Conservation (phyloP, 2,888 invertebrate genomes). For the Drosophila hamatofila region DNA sequence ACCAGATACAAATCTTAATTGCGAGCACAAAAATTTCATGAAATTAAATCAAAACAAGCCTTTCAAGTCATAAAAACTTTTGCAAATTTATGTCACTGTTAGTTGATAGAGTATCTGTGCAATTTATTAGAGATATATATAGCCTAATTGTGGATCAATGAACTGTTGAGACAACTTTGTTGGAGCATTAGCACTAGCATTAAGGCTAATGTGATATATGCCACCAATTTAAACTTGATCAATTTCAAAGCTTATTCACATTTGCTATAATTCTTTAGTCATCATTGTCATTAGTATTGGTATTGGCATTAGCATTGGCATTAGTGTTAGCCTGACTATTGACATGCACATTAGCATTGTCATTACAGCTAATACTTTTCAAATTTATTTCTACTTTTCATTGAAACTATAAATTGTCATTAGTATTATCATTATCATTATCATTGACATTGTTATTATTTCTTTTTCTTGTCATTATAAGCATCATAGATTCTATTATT, state of each 20-base stretch:
- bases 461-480: too few species aligned
- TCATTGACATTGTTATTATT: too few species aligned
- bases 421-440: too few species aligned
- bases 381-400: too few species aligned
- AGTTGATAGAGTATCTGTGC: neutral
- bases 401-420: too few species aligned
- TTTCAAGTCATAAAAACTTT: conserved; percentile 31
- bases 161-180: conserved; percentile 25
- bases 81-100: conserved; percentile 27
- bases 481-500: too few species aligned
- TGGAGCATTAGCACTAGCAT: neutral
- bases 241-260: neutral
- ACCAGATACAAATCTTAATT: conserved; percentile 56
- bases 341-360: neutral
- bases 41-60: conserved; percentile 25
- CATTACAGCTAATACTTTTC: neutral
- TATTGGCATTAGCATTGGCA: neutral
- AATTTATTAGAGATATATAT: conserved; percentile 6
- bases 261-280: neutral
- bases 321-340: neutral
- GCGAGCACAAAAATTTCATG: conserved; percentile 18
- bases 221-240: neutral
- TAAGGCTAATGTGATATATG: neutral
- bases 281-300: neutral
- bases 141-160: conserved; percentile 30